phyloP scores from a whole-genome alignment of 2,797 vertebrate species.

The Sebastes minor region DNA sequence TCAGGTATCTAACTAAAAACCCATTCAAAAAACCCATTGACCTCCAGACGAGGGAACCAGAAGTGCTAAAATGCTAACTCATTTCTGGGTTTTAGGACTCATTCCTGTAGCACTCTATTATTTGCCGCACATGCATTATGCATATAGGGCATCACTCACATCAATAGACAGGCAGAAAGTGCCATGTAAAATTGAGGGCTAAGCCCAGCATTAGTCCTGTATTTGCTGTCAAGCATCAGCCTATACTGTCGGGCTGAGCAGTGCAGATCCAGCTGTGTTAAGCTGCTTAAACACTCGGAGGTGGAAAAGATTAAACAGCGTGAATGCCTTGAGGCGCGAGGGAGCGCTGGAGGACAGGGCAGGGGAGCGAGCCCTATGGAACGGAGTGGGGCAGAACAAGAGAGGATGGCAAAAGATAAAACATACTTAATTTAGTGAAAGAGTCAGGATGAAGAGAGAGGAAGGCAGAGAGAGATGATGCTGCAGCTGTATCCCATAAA shows the following conservation, averaged over 20 bases:
- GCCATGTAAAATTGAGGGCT: slow-evolving; percentile 45
- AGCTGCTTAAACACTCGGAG: slow-evolving; percentile 70
- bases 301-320: slow-evolving; percentile 51
- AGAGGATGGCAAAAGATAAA: slow-evolving; percentile 9
- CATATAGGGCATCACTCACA: neutral
- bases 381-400: slow-evolving; percentile 8
- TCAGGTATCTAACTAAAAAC: too few relatives aligned
- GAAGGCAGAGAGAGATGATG: slow-evolving; percentile 16
- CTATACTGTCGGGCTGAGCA: slow-evolving; percentile 9
- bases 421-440: neutral
- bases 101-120: too few relatives aligned
- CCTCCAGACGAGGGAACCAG: too few relatives aligned
- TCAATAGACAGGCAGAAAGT: slow-evolving; percentile 27
- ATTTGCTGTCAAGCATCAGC: slow-evolving; percentile 42
- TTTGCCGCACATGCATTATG: neutral
- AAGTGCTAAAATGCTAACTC: too few relatives aligned
- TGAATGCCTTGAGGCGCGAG: slow-evolving; percentile 46
- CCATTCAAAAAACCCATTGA: too few relatives aligned
- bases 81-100: too few relatives aligned
- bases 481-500: slow-evolving; percentile 7
- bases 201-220: slow-evolving; percentile 50
- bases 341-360: slow-evolving; percentile 47
- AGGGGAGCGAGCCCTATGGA: slow-evolving; percentile 5
- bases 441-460: neutral
- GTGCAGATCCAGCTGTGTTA: slow-evolving; percentile 65